Evolutionary conservation across 30 jellyfish, hydroid and myxozoan genomes (phyloP), one percentile per base, ranked within the genome.

Genomic region (Nemopilema nomurai): DNA sequence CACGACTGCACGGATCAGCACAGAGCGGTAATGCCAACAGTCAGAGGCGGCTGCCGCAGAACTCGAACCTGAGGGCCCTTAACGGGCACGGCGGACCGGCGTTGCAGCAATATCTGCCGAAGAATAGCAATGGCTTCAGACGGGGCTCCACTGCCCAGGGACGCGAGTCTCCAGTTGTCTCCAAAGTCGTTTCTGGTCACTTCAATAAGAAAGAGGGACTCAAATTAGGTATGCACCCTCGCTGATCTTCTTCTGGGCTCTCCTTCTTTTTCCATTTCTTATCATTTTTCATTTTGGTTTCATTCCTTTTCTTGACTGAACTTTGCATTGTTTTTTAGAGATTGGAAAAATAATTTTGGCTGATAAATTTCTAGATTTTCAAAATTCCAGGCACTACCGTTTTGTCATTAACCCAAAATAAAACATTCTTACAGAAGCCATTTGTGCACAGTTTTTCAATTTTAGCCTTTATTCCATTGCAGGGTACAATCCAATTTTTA

Each of bases 401-500:
- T n/a, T n/a, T n/a, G n/a, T n/a, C n/a, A n/a, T n/a, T n/a, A n/a
- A n/a, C n/a, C n/a, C n/a, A n/a, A n/a, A n/a, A n/a, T n/a, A n/a
- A n/a, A n/a, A n/a, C n/a, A n/a, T n/a, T n/a, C n/a, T n/a, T 41
- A 41, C 13, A 3, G 57, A 41, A 41, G 57, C 57, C 57, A 3
- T 41, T 6, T 41, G 57, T 41, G 57, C 6, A 41, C 9, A 13
- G 9, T 41, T 6, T 18, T 0, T 31, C 0, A 0, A 24, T 62
- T 22, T n/a, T 28, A 23, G 9, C 32, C 28, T 78, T 28, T n/a
- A 3, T 1, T 73, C 25, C 8, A 0, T 49, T 76, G 24, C 76
- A 88, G 97, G 97, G n/a, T 89, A 89, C 90, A 89, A 89, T 50
- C 80, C 81, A 18, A 73, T 89, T 1, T 89, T 89, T 81, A 74